These are phyloP conservation scores for Sisor rabdophorus DNA, from an alignment of 2,113 vertebrate genomes.

Conservation along the genomic window DNA sequence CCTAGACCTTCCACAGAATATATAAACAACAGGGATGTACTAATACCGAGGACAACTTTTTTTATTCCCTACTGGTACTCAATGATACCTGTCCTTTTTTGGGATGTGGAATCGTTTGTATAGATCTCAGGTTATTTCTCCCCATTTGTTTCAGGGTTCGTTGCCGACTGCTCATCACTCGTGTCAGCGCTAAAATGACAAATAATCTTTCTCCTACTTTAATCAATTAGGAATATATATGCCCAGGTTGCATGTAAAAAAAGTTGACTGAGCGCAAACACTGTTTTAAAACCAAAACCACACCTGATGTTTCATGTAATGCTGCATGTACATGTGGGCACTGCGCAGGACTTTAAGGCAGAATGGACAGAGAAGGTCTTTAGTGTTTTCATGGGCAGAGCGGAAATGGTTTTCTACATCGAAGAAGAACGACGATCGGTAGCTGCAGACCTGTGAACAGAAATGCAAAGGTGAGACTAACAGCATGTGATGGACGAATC, in stretches of 20 bases:
- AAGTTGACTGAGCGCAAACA: background rate
- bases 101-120: too few relatives aligned
- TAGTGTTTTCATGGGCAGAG: slow-evolving; percentile 89
- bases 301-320: slow-evolving; percentile 98
- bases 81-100: too few relatives aligned
- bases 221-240: too few relatives aligned
- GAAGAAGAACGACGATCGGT: slow-evolving; percentile 89
- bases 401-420: slow-evolving; percentile 96
- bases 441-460: slow-evolving; percentile 85
- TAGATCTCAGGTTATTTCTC: too few relatives aligned
- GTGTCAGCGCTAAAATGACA: too few relatives aligned
- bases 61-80: too few relatives aligned
- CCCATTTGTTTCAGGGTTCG: too few relatives aligned
- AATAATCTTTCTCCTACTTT: too few relatives aligned
- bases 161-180: too few relatives aligned
- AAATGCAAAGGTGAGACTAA: slow-evolving; percentile 34
- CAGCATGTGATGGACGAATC: background rate
- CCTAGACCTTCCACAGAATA: too few relatives aligned
- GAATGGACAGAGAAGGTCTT: slow-evolving; percentile 93
- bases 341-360: slow-evolving; percentile 94
- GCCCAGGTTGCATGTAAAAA: background rate
- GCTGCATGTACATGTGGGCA: slow-evolving; percentile 89
- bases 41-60: too few relatives aligned
- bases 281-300: slow-evolving; percentile 31
- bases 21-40: too few relatives aligned